Base-by-base conservation (phyloP, 2,797 vertebrate genomes). In the Notoglanidium macrostoma region DNA sequence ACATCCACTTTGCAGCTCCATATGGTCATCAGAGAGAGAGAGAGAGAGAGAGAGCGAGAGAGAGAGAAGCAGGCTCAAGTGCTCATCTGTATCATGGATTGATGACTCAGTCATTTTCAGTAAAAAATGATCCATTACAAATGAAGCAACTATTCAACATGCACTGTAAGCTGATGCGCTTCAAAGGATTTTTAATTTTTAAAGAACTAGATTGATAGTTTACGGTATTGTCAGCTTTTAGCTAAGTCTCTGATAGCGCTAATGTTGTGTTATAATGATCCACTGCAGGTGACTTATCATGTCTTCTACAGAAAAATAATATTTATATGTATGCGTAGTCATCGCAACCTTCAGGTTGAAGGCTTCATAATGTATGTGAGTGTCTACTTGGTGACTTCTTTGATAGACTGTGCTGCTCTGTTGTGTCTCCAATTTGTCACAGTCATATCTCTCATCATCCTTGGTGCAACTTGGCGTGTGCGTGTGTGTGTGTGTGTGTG, bases 301-400 rank as follows among this genome's bases (percentile, higher is more conserved):
- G 12, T 46, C 6, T n/a, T 63, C 15, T 29, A 29, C 12, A 63
- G 59, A 81, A 78, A 63, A 57, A 51, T 32, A 32, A 79, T 79
- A 80, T 80, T n/a, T 80, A 68, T 29, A 57, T 46, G 35, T 63
- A 46, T 63, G 55, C 23, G 51, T 40, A 26, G 72, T 82, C 77
- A 72, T 23, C 49, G 55, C 57, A 76, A 61, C 78, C 11, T 80
- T 80, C 55, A 80, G 77, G 55, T 40, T 59, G 54, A 79, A 83
- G 29, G 29, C 26, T 70, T 85, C 76, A 87, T 23, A 57, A 79
- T 84, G 57, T 54, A 63, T 89, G 63, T 73, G 61, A 59, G 68
- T 57, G 44, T 86, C 40, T 88, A 85, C 84, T 61, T 26, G 35
- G 55, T 80, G 73, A 84, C 61, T 82, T 72, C 73, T 86, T 72